A percentile compares a stretch with the other conserved stretches of the same genome.
Conservation (phyloP, 2,113 vertebrate genomes). For the Climacteris rufus region DNA sequence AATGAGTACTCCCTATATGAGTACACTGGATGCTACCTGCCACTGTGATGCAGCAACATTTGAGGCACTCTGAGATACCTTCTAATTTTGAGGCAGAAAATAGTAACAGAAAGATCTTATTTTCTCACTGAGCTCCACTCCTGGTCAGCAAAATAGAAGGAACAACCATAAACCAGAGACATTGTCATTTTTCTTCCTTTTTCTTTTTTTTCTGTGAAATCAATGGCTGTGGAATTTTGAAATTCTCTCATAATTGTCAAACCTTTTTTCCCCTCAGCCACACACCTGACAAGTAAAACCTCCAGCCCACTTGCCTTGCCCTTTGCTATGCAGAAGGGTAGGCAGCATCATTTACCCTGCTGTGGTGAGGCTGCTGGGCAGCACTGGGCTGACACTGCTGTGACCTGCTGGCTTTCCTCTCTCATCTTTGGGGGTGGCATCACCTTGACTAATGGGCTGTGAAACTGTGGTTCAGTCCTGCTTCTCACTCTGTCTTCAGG, state of each 20-base stretch:
- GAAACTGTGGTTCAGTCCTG: neutral
- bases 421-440: accelerated
- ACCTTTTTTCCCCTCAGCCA: neutral
- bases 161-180: neutral
- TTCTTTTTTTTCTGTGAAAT: neutral
- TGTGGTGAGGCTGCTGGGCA: neutral
- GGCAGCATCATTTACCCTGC: neutral
- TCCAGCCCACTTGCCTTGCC: neutral
- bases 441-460: neutral
- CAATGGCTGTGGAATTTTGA: neutral
- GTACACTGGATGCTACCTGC: neutral
- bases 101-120: neutral
- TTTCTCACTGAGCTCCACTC: neutral
- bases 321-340: neutral
- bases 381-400: neutral
- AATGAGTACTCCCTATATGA: neutral
- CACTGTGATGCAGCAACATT: neutral
- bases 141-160: neutral
- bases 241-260: accelerated
- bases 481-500: neutral
- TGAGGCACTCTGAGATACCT: neutral
- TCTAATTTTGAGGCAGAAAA: neutral
- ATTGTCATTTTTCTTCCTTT: neutral
- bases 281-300: neutral
- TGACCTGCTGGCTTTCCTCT: accelerated